Base-by-base conservation (phyloP, 2,113 vertebrate genomes). In the Merops nubicus region DNA sequence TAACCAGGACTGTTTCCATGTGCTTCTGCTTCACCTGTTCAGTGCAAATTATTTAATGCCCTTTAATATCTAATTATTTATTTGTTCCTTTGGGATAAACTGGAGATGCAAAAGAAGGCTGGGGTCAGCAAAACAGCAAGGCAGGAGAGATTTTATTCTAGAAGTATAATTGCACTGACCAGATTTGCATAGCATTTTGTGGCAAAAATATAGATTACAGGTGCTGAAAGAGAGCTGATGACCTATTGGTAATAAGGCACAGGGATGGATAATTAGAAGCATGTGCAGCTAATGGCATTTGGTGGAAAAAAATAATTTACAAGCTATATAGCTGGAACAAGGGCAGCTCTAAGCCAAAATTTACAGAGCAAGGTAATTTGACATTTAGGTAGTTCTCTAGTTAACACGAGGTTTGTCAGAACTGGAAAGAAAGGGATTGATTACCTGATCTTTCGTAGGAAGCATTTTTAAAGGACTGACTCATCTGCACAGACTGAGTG, bases 171-270 rank as follows among this genome's bases (percentile, higher is more conserved):
- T 96, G 97, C 85, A 85, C 85, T n/a, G 85, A 53, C 91, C 81
- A 96, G 87, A 97, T 96, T 93, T 97, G 81, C 87, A 93, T 91
- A 97, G 70, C 74, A 57, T 95, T 97, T 97, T 93, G 57, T 91
- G 96, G 89, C 80, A 92, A 74, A 93, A 87, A 75, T 89, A 78
- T 3, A 51, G 88, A 62, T 96, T 95, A 70, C 85, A 77, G 70
- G 70, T 29, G 73, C 78, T 92, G 91, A 79, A 94, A 92, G 67
- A 85, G 83, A 96, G 88, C 40, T 85, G 89, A 60, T 93, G 84
- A 84, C 77, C 92, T 85, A 20, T 57, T 72, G 68, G 64, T 63
- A 79, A 57, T 54, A 89, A 79, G 45, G 69, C 81, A 59, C 28
- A 72, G 73, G 74, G 64, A 95, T 42, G 53, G 93, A 63, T 83